These are phyloP conservation scores for Leptodactylus fallax DNA, from an alignment of 2,797 vertebrate species.

Conservation along the genomic window DNA sequence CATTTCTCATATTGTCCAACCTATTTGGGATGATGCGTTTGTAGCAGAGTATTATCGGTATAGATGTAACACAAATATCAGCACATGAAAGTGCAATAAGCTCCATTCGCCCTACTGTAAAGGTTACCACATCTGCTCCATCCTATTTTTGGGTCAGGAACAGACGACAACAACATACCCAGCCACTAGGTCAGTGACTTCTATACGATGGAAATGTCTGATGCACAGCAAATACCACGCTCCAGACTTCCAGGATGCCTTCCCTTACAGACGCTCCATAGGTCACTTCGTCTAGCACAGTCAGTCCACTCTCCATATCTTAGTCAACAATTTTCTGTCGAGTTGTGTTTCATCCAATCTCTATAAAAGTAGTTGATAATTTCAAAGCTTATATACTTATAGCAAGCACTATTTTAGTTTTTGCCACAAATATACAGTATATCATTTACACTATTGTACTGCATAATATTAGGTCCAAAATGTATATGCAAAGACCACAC, in stretches of 20 bases:
- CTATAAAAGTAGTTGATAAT: not conserved
- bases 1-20: not conserved
- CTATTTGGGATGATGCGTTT: not conserved
- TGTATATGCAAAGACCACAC: not conserved
- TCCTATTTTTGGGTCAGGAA: not conserved
- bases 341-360: not conserved
- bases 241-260: constrained; percentile 9
- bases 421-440: not conserved
- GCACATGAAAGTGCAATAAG: not conserved
- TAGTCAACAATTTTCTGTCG: not conserved
- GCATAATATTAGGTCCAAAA: not conserved
- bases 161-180: not conserved
- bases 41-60: not conserved
- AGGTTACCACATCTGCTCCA: not conserved
- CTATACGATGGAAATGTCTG: not conserved
- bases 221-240: not conserved
- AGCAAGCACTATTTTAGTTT: too few relatives aligned
- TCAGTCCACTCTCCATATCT: not conserved
- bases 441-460: not conserved
- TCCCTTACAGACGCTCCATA: not conserved
- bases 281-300: not conserved
- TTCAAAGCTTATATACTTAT: not conserved
- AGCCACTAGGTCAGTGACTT: not conserved
- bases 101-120: not conserved
- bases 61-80: not conserved